phyloP scores from a whole-genome alignment of 2,888 invertebrate species.

The Synergus japonicus region DNA sequence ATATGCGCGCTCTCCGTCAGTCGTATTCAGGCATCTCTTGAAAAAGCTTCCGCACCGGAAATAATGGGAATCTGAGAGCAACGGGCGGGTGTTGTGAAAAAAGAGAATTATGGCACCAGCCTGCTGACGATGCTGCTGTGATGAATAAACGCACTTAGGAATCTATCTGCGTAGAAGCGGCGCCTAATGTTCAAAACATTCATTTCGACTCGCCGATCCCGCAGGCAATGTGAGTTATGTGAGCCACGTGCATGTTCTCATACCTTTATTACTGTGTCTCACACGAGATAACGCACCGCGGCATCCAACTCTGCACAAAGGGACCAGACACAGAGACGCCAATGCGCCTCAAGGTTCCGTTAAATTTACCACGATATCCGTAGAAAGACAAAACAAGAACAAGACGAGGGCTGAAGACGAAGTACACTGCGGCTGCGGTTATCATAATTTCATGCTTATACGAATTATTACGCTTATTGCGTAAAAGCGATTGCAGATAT shows the following conservation, averaged over 20 bases:
- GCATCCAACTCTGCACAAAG: constrained; percentile 55
- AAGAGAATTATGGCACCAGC: constrained; percentile 35
- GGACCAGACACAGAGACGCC: constrained; percentile 58
- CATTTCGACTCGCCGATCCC: constrained; percentile 60
- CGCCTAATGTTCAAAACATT: constrained; percentile 63
- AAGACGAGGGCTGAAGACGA: background rate
- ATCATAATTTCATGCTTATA: background rate
- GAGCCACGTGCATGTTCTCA: constrained; percentile 74
- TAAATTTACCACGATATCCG: constrained; percentile 44
- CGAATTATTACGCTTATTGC: no score
- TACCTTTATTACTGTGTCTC: constrained; percentile 70
- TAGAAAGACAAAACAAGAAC: constrained; percentile 38
- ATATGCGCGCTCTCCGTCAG: background rate
- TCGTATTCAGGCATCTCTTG: background rate
- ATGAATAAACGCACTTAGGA: constrained; percentile 54
- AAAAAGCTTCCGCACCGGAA: constrained; percentile 38
- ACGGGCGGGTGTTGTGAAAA: constrained; percentile 17
- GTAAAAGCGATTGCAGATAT: no score
- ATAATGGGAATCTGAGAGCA: constrained; percentile 20
- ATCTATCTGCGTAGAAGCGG: constrained; percentile 47
- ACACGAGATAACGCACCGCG: constrained; percentile 65
- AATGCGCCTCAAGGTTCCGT: constrained; percentile 47
- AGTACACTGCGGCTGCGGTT: background rate
- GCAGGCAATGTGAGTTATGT: constrained; percentile 70
- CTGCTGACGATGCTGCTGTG: constrained; percentile 27